A percentile compares a stretch with the other conserved stretches of the same genome.
Conservation (phyloP, 2,113 vertebrate species). For the Ia io region DNA sequence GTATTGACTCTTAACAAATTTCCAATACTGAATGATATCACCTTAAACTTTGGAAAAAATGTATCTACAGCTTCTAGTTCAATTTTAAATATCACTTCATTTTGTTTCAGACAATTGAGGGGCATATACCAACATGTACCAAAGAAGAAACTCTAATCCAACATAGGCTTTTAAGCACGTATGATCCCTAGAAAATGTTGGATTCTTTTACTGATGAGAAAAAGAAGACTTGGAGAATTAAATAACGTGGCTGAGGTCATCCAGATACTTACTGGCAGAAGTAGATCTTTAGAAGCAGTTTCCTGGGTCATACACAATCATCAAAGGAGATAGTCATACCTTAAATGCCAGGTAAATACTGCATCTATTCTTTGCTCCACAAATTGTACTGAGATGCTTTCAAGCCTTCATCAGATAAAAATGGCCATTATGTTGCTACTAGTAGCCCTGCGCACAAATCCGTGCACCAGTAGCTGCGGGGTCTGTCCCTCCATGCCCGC, state of each 20-base stretch:
- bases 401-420: background rate
- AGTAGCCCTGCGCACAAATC: no score
- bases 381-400: background rate
- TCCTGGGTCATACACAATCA: background rate
- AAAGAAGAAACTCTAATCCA: background rate
- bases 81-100: background rate
- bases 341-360: background rate
- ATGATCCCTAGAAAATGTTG: background rate
- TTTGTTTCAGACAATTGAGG: background rate
- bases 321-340: background rate
- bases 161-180: background rate
- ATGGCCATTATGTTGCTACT: background rate
- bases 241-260: background rate
- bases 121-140: background rate
- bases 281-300: background rate
- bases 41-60: conserved; percentile 1
- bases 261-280: background rate
- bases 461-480: no score
- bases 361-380: background rate
- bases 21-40: background rate
- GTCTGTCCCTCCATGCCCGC: no score
- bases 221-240: background rate
- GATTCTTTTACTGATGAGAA: background rate
- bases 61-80: background rate
- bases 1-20: background rate